These are phyloP conservation scores for Astyanax mexicanus DNA, from an alignment of 2,797 vertebrate species.

Conservation along the genomic window DNA sequence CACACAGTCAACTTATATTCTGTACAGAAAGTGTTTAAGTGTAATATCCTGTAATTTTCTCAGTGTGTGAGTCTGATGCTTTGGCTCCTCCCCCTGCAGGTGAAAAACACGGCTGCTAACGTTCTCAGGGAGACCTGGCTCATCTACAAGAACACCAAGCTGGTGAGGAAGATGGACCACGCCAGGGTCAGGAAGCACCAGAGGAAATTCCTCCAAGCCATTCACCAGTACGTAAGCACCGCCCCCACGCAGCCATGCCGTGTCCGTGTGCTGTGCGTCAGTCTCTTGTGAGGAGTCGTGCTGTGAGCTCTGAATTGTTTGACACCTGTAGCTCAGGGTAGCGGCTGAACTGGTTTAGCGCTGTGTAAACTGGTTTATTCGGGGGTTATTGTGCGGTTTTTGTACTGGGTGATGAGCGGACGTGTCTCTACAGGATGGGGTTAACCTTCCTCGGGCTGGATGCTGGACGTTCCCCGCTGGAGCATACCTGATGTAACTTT, in stretches of 20 bases:
- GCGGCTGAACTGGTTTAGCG: background rate
- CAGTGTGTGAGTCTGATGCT: too few species aligned
- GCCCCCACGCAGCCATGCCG: background rate
- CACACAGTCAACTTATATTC: too few species aligned
- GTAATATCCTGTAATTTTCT: too few species aligned
- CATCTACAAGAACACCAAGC: slow-evolving; percentile 99
- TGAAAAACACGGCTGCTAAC: slow-evolving; percentile 99
- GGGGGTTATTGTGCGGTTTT: background rate
- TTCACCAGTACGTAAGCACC: slow-evolving; percentile 95
- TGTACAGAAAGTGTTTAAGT: too few species aligned
- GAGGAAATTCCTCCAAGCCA: slow-evolving; percentile 99
- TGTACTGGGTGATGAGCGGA: background rate
- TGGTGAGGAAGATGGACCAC: slow-evolving; percentile 99
- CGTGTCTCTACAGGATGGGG: background rate
- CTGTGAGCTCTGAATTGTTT: slow-evolving; percentile 85
- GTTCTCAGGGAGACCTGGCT: slow-evolving; percentile 99
- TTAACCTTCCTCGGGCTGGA: background rate
- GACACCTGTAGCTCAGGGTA: slow-evolving; percentile 82
- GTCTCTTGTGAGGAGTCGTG: slow-evolving; percentile 33
- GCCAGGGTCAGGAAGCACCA: slow-evolving; percentile 99
- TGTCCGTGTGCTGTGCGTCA: slow-evolving; percentile 27
- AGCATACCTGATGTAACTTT: background rate
- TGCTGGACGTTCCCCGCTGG: background rate
- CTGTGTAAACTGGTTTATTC: background rate
- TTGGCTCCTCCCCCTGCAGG: slow-evolving; percentile 77